These are phyloP conservation scores for Orgyia antiqua DNA, from an alignment of 2,888 invertebrate genomes.

Conservation along the genomic window DNA sequence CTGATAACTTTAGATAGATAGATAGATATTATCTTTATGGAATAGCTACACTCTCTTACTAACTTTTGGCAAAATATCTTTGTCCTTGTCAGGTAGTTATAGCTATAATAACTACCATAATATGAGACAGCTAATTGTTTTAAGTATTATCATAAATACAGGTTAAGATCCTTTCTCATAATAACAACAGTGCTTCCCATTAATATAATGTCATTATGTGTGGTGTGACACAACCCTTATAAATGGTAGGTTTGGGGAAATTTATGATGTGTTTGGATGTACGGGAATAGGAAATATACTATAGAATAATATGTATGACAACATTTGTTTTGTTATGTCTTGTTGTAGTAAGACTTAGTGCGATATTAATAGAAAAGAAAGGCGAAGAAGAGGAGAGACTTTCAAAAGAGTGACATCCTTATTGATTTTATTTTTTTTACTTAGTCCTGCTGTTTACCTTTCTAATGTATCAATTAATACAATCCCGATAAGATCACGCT, in stretches of 20 bases:
- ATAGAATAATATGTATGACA: too few relatives aligned
- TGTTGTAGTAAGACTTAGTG: too few relatives aligned
- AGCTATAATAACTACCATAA: slow-evolving; percentile 13
- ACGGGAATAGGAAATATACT: not conserved
- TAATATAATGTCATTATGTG: slow-evolving; percentile 22
- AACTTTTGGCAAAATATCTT: too few relatives aligned
- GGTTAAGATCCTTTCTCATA: slow-evolving; percentile 14
- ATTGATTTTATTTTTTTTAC: too few relatives aligned
- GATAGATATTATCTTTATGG: too few relatives aligned
- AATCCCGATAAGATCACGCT: slow-evolving; percentile 30
- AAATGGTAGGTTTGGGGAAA: slow-evolving; percentile 6
- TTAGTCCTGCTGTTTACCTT: slow-evolving; percentile 1
- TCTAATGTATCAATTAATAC: slow-evolving; percentile 23
- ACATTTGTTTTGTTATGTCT: too few relatives aligned
- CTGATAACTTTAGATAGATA: too few relatives aligned
- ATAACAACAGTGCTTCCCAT: slow-evolving; percentile 8
- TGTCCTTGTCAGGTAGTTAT: too few relatives aligned
- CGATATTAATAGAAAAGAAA: too few relatives aligned
- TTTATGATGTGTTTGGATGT: slow-evolving; percentile 8
- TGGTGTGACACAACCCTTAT: slow-evolving; percentile 8
- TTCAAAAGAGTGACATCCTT: too few relatives aligned
- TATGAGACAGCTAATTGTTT: slow-evolving; percentile 27
- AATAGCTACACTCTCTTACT: too few relatives aligned
- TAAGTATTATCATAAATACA: slow-evolving; percentile 22
- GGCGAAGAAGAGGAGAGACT: too few relatives aligned